Percentiles rank a stretch among this genome's conserved stretches.
Evolutionary conservation across 2,797 vertebrate species (phyloP).

Genomic region (Mormyrops boulengeri): DNA sequence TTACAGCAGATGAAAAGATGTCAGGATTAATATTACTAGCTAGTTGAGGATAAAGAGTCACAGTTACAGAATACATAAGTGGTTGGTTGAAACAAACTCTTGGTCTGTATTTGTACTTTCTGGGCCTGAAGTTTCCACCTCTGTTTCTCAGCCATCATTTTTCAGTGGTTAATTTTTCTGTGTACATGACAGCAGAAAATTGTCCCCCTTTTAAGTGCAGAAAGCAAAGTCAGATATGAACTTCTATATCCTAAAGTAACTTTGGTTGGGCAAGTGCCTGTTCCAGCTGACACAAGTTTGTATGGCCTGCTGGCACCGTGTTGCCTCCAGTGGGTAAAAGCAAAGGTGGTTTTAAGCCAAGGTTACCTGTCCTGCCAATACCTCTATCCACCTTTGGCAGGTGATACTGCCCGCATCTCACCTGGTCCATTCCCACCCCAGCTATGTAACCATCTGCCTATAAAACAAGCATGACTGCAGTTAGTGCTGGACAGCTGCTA

Average conservation of each 20-base stretch:
- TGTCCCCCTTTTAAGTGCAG: background rate
- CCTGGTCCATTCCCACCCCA: conserved; percentile 42
- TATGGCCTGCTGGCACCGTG: background rate
- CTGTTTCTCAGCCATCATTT: background rate
- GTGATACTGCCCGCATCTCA: conserved; percentile 22
- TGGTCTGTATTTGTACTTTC: background rate
- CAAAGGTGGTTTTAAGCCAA: background rate
- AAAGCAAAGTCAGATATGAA: background rate
- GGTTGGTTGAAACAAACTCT: background rate
- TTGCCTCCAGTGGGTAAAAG: conserved; percentile 3
- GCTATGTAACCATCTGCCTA: background rate
- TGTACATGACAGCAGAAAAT: background rate
- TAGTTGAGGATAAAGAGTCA: background rate
- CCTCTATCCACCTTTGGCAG: background rate
- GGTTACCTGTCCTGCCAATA: background rate
- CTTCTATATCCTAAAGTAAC: background rate
- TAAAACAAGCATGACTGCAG: conserved; percentile 14
- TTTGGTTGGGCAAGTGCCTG: background rate
- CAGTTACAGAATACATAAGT: background rate
- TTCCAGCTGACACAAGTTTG: background rate
- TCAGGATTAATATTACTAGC: no score
- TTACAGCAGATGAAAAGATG: no score
- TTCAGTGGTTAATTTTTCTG: background rate
- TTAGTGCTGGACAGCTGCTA: background rate
- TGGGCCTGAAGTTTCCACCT: background rate